These are phyloP conservation scores for Leptinotarsa rubiginosa DNA, from an alignment of 2,888 invertebrate genomes.

Conservation along the genomic window DNA sequence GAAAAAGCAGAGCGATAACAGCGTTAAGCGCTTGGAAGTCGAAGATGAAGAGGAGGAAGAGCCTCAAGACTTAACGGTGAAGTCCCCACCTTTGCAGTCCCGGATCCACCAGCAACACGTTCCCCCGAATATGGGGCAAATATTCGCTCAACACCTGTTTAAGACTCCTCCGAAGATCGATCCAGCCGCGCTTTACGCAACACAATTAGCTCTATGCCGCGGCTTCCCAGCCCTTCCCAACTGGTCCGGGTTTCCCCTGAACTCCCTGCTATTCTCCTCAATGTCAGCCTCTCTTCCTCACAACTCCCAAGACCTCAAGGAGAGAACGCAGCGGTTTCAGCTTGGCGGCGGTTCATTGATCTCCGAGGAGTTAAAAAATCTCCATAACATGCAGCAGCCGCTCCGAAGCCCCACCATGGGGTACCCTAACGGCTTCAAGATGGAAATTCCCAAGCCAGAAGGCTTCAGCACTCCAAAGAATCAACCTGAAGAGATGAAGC, in stretches of 20 bases:
- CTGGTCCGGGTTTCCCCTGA: conserved; percentile 72
- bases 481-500: conserved; percentile 68
- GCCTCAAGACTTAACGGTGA: conserved; percentile 67
- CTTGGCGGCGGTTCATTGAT: conserved; percentile 78
- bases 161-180: conserved; percentile 74
- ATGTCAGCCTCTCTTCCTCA: conserved; percentile 66
- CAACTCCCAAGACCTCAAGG: conserved; percentile 77
- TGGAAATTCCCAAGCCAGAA: conserved; percentile 48
- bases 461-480: conserved; percentile 50
- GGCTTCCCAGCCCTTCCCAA: conserved; percentile 64
- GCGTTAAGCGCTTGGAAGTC: conserved; percentile 45
- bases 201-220: conserved; percentile 74
- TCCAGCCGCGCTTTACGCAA: conserved; percentile 72
- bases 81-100: conserved; percentile 60
- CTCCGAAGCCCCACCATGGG: conserved; percentile 36
- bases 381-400: conserved; percentile 42
- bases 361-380: conserved; percentile 65
- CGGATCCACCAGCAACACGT: conserved; percentile 41
- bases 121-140: conserved; percentile 60
- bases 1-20: conserved; percentile 68
- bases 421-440: conserved; percentile 52
- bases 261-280: conserved; percentile 75
- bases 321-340: conserved; percentile 75
- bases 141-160: conserved; percentile 77
- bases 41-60: conserved; percentile 52